Evolutionary conservation across 2,113 vertebrate genomes (phyloP), one percentile per base, ranked within the genome.

Genomic region (Rynchops niger): DNA sequence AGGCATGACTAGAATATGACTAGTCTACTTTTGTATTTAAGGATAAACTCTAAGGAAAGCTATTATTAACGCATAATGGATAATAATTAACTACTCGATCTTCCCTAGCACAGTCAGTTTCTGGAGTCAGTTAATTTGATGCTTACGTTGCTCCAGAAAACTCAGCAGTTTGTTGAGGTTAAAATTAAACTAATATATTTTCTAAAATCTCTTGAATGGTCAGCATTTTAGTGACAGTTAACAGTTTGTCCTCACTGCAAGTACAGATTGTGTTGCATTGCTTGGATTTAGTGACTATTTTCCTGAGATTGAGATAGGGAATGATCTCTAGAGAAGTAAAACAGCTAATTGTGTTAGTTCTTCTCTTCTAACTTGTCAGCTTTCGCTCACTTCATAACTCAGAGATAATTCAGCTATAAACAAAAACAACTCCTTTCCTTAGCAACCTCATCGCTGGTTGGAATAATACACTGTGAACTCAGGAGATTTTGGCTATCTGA

Each of bases 31-130:
- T 34, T 76, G 30, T 82, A 56, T 76, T 89, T 52, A 91, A 89
- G 52, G 34, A 42, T 92, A 72, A 88, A 49, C 52, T 63, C 56
- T 59, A 66, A 79, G 43, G 27, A 88, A 76, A 79, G 73, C 65
- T 89, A 9, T 89, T 89, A 65, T 53, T 92, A 85, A 72, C 0
- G 0, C 56, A 38, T 92, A 71, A 79, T 59, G 63, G 69, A 19
- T 90, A 96, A 93, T 93, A 83, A 95, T 88, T 91, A 93, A 74
- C 72, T 92, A 77, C 47, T 15, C 6, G 2, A 9, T 86, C 72
- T 88, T 92, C 40, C 43, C 19, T 84, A 72, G 73, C 56, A 26
- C 30, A 55, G n/a, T 76, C 76, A 43, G 1, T 94, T 95, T 90
- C 43, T 61, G 84, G 43, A 70, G 50, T 43, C 47, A 78, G 14